These are phyloP conservation scores for Diarsia mendica DNA, from an alignment of 2,888 invertebrate genomes.

Conservation along the genomic window DNA sequence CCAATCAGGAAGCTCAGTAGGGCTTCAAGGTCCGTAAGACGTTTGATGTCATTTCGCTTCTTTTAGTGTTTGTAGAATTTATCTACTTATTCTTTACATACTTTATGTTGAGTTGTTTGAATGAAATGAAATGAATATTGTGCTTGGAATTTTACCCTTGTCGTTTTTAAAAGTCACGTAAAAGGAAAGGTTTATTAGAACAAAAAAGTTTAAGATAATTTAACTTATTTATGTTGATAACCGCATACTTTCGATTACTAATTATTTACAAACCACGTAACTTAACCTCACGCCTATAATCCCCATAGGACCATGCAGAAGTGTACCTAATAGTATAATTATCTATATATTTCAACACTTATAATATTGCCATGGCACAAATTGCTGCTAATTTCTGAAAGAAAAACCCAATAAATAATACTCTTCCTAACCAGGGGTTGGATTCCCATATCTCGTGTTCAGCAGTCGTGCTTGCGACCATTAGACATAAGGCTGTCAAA, in stretches of 20 bases:
- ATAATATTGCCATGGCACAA: too few relatives aligned
- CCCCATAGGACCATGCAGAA: not conserved
- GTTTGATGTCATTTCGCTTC: slow-evolving; percentile 17
- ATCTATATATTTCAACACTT: too few relatives aligned
- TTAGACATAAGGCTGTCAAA: not conserved
- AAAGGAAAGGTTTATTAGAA: not conserved
- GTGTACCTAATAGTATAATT: too few relatives aligned
- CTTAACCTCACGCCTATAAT: not conserved
- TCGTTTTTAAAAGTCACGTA: not conserved
- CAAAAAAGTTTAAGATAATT: not conserved
- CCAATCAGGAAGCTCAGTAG: slow-evolving; percentile 34
- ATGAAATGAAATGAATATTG: not conserved
- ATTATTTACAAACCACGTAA: not conserved
- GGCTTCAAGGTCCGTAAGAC: slow-evolving; percentile 15
- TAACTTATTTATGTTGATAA: not conserved
- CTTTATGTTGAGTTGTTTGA: not conserved
- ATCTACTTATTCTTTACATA: not conserved
- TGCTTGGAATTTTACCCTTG: not conserved
- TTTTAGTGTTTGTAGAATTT: not conserved
- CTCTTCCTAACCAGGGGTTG: not conserved
- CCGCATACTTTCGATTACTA: not conserved
- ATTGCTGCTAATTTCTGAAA: too few relatives aligned
- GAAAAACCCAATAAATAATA: too few relatives aligned
- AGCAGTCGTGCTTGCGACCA: not conserved
- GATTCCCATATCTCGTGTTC: not conserved